Evolutionary conservation across 1,140 invertebrate genomes (phyloP), one percentile per base, ranked within the genome.

Genomic region (Lasioglossum albipes): DNA sequence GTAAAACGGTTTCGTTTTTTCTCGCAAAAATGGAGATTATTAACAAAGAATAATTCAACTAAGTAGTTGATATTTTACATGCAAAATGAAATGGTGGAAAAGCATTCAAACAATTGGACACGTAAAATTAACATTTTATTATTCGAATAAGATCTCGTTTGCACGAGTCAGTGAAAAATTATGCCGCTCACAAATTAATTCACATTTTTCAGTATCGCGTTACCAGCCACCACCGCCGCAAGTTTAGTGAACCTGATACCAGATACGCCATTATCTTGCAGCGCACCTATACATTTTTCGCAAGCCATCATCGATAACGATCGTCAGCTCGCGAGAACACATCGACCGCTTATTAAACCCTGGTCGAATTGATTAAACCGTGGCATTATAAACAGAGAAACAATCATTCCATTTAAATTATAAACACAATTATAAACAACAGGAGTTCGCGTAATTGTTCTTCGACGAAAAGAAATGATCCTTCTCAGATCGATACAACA

Each of bases 341-440:
- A 10, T 70, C 13, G 42, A 36, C 70, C 13, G 13, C 62, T 79
- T 9, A 79, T 79, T 52, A 45, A 74, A 22, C 9, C 77, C 77
- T 79, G 52, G 66, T 79, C 65, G 61, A 42, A 79, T 74, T 79
- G 54, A 79, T 74, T 59, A 66, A 79, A 74, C 27, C 45, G 36
- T 5, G 36, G 2, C 49, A 20, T 67, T 73, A 49, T 49, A 59
- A n/a, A 31, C 36, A 65, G 42, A 2, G 12, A 13, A 5, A 79
- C 57, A 70, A 31, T 41, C 0, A 13, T 74, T 79, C 7, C n/a
- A 45, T 54, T 54, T 41, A 31, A 41, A 45, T 2, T 5, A 3
- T 27, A 27, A 27, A 27, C 27, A 27, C 27, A 27, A 27, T 1
- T 27, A 27, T 27, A 27, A 27, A 27, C 27, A 27, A 27, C 27